phyloP scores from a whole-genome alignment of 1,140 invertebrate genomes.

The Bradysia coprophila region DNA sequence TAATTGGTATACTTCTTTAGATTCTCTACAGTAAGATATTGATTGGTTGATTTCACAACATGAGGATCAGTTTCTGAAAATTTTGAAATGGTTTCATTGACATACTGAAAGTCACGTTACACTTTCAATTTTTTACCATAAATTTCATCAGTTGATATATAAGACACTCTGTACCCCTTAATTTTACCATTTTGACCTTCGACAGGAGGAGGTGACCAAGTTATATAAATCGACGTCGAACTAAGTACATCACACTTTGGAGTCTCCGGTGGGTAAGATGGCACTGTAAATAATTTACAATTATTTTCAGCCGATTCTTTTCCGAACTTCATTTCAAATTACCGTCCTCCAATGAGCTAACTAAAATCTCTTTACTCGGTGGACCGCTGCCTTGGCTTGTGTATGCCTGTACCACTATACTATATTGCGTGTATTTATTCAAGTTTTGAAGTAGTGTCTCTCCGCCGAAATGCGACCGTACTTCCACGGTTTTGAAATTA shows the following conservation, averaged over 20 bases:
- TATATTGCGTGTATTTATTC: constrained; percentile 74
- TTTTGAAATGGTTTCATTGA: neutral
- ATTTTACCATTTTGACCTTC: constrained; percentile 71
- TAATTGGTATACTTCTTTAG: constrained; percentile 78
- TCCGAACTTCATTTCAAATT: constrained; percentile 6
- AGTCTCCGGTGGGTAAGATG: constrained; percentile 58
- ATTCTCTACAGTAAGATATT: constrained; percentile 24
- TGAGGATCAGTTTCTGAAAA: constrained; percentile 20
- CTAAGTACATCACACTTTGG: constrained; percentile 57
- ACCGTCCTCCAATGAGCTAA: constrained; percentile 80
- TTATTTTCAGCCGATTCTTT: neutral
- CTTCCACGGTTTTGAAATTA: constrained; percentile 52
- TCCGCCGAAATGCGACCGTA: constrained; percentile 40
- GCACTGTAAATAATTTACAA: constrained; percentile 31
- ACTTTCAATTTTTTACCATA: constrained; percentile 40
- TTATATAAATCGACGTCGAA: constrained; percentile 66
- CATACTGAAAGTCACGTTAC: neutral
- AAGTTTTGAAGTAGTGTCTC: constrained; percentile 44
- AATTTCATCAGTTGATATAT: constrained; percentile 47
- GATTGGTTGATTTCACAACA: constrained; percentile 25
- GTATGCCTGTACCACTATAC: constrained; percentile 79
- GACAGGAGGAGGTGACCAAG: constrained; percentile 67
- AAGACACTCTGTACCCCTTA: constrained; percentile 75
- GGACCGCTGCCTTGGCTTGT: constrained; percentile 82
- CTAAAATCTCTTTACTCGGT: constrained; percentile 58